Percentiles rank a stretch among this genome's conserved stretches.
Conservation (phyloP, 1,140 invertebrate genomes). For the Fopius arisanus region DNA sequence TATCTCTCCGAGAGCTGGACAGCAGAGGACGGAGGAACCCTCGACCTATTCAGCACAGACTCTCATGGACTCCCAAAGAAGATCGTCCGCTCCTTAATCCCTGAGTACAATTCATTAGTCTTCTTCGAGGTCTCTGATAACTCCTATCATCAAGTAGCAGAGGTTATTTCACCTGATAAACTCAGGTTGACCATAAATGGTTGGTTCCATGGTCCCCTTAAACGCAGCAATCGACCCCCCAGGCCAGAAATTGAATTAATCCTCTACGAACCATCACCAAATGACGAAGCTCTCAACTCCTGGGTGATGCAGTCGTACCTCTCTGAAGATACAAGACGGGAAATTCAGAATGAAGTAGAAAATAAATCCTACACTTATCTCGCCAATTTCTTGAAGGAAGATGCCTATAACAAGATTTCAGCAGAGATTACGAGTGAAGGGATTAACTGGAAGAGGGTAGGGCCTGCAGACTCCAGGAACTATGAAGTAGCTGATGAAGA, state of each 20-base stretch:
- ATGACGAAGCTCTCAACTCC: constrained; percentile 48
- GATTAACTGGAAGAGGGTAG: constrained; percentile 68
- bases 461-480: constrained; percentile 70
- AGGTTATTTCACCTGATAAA: constrained; percentile 70
- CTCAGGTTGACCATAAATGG: constrained; percentile 76
- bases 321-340: constrained; percentile 52
- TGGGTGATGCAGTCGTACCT: constrained; percentile 67
- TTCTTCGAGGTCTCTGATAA: constrained; percentile 73
- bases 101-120: constrained; percentile 75
- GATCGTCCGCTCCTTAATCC: constrained; percentile 66
- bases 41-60: constrained; percentile 72
- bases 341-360: constrained; percentile 69
- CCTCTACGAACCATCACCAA: constrained; percentile 39
- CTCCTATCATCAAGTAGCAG: constrained; percentile 72
- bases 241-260: constrained; percentile 31
- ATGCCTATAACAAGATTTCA: constrained; percentile 61
- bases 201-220: constrained; percentile 74
- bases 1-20: constrained; percentile 72
- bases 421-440: constrained; percentile 60
- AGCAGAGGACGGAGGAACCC: constrained; percentile 69
- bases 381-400: constrained; percentile 64
- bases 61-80: constrained; percentile 66
- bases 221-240: not conserved
- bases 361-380: constrained; percentile 68
- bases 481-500: constrained; percentile 67